Evolutionary conservation across 2,888 invertebrate species (phyloP), one percentile per base, ranked within the genome.

Genomic region (Campopleginae sp.): DNA sequence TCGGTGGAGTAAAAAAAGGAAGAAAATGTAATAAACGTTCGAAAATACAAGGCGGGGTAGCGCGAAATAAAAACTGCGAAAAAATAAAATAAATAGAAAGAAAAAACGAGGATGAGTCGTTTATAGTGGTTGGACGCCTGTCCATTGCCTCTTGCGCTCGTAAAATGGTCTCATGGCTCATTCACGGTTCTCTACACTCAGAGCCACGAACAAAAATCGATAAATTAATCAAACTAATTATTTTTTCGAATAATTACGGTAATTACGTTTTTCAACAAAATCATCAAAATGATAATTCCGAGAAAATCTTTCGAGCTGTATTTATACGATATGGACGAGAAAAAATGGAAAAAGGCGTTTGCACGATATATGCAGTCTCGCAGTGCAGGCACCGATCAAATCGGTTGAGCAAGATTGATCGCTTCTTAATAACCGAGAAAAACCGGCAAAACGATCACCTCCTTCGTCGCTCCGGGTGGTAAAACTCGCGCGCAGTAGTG

Each of bases 371-470:
- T 85, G 77, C 82, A 78, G 84, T 87, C 90, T 90, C 86, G 90
- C 80, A 88, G 90, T 84, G 90, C 86, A 74, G 83, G 86, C 81
- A 79, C 86, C 87, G 89, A 91, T 90, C 89, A 87, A 86, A 90
- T 89, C 88, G 88, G 78, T 71, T 86, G 87, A 88, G 88, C 85
- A 91, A 93, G 92, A 93, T 93, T 92, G 91, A 93, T 92, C 91
- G 90, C 91, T 91, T 91, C 91, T 93, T 92, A 92, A 93, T 93
- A 93, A 92, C 91, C 91, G 91, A 92, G 91, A 92, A 92, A 92
- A 92, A 91, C 91, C 89, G 90, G 90, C 90, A 92, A 92, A 92
- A 92, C 89, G 91, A 90, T 91, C 89, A 89, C 88, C 89, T 87
- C 87, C 88, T 86, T 78, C 82, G 75, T 88, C 88, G 79, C 89